phyloP scores from a whole-genome alignment of 1,140 invertebrate species.

The Danaus melanippus region DNA sequence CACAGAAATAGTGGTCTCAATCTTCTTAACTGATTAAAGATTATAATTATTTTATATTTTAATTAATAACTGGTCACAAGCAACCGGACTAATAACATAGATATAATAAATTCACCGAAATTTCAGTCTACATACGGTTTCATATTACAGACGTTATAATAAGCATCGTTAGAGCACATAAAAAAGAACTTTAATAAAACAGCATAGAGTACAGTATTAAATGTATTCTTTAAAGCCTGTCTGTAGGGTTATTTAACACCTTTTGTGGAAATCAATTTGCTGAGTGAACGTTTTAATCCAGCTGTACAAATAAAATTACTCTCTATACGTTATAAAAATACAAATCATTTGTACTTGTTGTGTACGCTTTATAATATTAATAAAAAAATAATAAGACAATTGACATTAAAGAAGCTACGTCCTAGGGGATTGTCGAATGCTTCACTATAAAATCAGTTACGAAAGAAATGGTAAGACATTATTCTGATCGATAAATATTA shows the following conservation, averaged over 20 bases:
- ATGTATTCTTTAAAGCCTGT: background rate
- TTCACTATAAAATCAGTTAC: too few relatives aligned
- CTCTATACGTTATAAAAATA: too few relatives aligned
- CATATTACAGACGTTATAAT: constrained; percentile 10
- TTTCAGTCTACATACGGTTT: constrained; percentile 11
- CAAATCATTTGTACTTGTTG: constrained; percentile 19
- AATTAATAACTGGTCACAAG: too few relatives aligned
- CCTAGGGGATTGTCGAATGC: too few relatives aligned
- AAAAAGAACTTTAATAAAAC: constrained; percentile 5
- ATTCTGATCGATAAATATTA: too few relatives aligned
- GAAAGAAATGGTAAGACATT: too few relatives aligned
- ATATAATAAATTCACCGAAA: constrained; percentile 4
- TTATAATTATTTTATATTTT: too few relatives aligned
- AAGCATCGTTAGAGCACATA: background rate
- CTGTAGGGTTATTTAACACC: background rate
- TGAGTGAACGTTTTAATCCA: constrained; percentile 23
- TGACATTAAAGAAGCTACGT: too few relatives aligned
- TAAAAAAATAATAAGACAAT: too few relatives aligned
- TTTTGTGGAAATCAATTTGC: constrained; percentile 7
- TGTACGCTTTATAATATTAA: constrained; percentile 7
- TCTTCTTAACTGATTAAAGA: too few relatives aligned
- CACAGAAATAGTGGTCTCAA: too few relatives aligned
- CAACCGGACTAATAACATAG: too few relatives aligned
- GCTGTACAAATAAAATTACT: constrained; percentile 32
- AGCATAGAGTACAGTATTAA: constrained; percentile 1